Evolutionary conservation across 2,113 vertebrate species (phyloP), one percentile per base, ranked within the genome.

Genomic region (Neodontobutis hainanensis): DNA sequence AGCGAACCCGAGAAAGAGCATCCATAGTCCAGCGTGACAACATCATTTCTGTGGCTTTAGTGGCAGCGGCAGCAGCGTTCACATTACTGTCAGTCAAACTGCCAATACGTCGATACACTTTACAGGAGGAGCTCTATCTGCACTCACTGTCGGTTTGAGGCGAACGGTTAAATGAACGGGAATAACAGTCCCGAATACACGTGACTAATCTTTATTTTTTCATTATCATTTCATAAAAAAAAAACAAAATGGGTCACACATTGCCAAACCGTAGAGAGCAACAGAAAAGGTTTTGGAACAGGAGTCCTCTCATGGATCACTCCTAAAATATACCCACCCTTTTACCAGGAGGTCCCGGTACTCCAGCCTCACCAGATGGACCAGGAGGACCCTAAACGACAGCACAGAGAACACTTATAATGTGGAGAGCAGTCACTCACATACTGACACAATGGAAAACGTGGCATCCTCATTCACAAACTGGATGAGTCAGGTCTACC

Each of bases 311-410:
- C 40, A 55, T 73, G 47, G 40, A 68, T 78, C 49, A 55, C 61
- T 77, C 38, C 53, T 38, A 12, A 79, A 60, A 75, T 69, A 36
- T 42, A 91, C 95, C 95, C 89, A 99, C 97, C 85, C 97, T 92
- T 87, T 99, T 98, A 66, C 97, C 97, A 75, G 97, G 97, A 78
- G 96, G 95, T 70, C 97, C 97, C 56, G 97, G 97, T 80, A 96
- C 95, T 19, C 97, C 97, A 64, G 97, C 95, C 91, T 99, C 97
- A 78, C 97, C 97, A 70, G 97, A 99, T 75, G 97, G 97, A 80
- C 97, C 97, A 61, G 96, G 56, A 55, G 97, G 97, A 80, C 97
- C 97, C 97, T 99, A 78, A 82, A 73, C 8, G 42, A 56, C 50
- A 87, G 78, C 61, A 80, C 12, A 68, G 4, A 61, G 15, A 47